phyloP scores from a whole-genome alignment of 2,888 invertebrate genomes.

The Idaea biselata region DNA sequence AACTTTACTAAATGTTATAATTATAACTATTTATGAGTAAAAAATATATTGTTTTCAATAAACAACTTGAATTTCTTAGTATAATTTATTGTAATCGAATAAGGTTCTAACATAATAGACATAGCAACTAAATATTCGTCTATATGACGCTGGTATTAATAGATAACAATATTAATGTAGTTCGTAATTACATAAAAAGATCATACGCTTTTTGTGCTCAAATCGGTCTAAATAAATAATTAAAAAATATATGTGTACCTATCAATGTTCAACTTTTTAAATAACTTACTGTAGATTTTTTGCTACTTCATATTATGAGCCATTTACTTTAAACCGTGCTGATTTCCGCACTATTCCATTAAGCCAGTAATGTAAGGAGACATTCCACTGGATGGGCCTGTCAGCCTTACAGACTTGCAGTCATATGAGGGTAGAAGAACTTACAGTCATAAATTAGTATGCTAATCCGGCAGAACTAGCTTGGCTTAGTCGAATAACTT shows the following conservation, averaged over 20 bases:
- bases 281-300: constrained; percentile 39
- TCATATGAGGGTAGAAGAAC: too few relatives aligned
- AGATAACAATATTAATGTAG: constrained; percentile 53
- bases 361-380: too few relatives aligned
- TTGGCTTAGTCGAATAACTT: too few relatives aligned
- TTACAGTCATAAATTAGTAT: too few relatives aligned
- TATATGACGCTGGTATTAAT: constrained; percentile 71
- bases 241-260: background rate
- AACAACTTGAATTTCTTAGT: constrained; percentile 61
- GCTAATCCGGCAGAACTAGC: too few relatives aligned
- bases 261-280: constrained; percentile 33
- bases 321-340: too few relatives aligned
- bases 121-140: constrained; percentile 64
- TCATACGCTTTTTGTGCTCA: constrained; percentile 77
- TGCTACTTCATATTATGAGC: constrained; percentile 37
- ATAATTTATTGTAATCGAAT: constrained; percentile 65
- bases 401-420: too few relatives aligned
- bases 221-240: constrained; percentile 71
- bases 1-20: constrained; percentile 49
- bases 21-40: constrained; percentile 42
- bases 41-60: constrained; percentile 38
- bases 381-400: too few relatives aligned
- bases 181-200: constrained; percentile 40
- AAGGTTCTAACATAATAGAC: constrained; percentile 57
- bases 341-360: background rate